Percentiles rank a stretch among this genome's conserved stretches.
phyloP scores from a whole-genome alignment of 53 echinoderm and acorn worm genomes.

The Astropecten irregularis region DNA sequence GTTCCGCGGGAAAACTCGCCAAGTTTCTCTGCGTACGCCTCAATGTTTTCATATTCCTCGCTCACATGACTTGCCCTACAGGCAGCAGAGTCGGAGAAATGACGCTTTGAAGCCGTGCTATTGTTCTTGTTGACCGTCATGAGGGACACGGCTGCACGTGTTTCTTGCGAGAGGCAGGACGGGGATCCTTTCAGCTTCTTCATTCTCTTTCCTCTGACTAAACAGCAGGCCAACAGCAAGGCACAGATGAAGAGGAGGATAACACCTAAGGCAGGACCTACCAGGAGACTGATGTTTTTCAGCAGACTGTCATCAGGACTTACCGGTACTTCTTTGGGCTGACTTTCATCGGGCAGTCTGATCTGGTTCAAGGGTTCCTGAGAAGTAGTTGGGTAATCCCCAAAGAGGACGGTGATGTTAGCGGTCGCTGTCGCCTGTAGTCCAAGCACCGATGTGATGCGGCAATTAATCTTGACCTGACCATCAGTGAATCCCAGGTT shows the following conservation, averaged over 20 bases:
- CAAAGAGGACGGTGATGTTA: slow-evolving; percentile 60
- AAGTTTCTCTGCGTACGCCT: slow-evolving; percentile 71
- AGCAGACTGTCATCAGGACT: neutral
- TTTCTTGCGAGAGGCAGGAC: slow-evolving; percentile 27
- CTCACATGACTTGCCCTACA: slow-evolving; percentile 61
- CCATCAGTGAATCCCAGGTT: slow-evolving; percentile 45
- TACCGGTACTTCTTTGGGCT: neutral
- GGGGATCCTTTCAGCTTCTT: slow-evolving; percentile 20
- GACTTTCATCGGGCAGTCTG: neutral
- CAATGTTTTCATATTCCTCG: slow-evolving; percentile 72
- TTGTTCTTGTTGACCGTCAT: slow-evolving; percentile 70
- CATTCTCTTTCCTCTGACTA: slow-evolving; percentile 56
- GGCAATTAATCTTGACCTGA: slow-evolving; percentile 57
- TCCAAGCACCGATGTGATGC: slow-evolving; percentile 72
- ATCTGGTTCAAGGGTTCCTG: neutral
- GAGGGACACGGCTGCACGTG: slow-evolving; percentile 59
- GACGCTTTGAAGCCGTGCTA: slow-evolving; percentile 59
- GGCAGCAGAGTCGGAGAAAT: slow-evolving; percentile 76
- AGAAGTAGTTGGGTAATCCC: neutral
- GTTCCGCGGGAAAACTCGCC: slow-evolving; percentile 71
- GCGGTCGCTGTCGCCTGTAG: slow-evolving; percentile 62
- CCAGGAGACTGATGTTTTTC: slow-evolving; percentile 76
- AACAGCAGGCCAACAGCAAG: slow-evolving; percentile 62
- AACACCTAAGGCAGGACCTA: slow-evolving; percentile 80
- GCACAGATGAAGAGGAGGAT: slow-evolving; percentile 73